A percentile compares a stretch with the other conserved stretches of the same genome.
These are phyloP conservation scores for Argyresthia goedartella DNA, from an alignment of 2,888 invertebrate species.

Conservation along the genomic window DNA sequence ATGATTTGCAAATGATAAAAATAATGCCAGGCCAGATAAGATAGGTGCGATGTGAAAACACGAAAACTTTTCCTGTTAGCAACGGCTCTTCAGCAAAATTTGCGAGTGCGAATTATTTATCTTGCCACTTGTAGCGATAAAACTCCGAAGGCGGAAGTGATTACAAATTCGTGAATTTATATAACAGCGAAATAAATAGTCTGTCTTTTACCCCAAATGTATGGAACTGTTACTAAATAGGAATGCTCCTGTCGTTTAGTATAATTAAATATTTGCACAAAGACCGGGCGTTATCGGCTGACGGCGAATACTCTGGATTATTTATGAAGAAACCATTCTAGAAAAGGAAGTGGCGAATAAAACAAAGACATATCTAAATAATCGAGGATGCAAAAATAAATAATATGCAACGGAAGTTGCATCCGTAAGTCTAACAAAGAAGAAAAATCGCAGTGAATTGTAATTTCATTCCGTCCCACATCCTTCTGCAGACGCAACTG, in stretches of 20 bases:
- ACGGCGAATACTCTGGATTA: no score
- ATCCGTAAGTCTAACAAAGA: neutral
- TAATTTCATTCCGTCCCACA: constrained; percentile 25
- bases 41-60: neutral
- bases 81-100: neutral
- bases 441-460: neutral
- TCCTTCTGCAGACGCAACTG: constrained; percentile 23
- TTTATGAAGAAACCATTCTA: no score
- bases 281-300: no score
- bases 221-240: no score
- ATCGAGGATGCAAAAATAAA: no score
- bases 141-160: constrained; percentile 6
- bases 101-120: neutral
- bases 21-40: neutral
- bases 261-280: no score
- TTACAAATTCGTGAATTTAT: neutral
- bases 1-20: neutral
- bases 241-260: no score
- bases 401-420: no score
- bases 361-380: no score
- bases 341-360: no score
- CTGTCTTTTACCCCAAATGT: no score
- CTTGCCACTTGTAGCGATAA: constrained; percentile 4
- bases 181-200: no score
- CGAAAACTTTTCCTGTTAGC: neutral